Base-by-base conservation (phyloP, 2,113 vertebrate species). In the Aegypius monachus region DNA sequence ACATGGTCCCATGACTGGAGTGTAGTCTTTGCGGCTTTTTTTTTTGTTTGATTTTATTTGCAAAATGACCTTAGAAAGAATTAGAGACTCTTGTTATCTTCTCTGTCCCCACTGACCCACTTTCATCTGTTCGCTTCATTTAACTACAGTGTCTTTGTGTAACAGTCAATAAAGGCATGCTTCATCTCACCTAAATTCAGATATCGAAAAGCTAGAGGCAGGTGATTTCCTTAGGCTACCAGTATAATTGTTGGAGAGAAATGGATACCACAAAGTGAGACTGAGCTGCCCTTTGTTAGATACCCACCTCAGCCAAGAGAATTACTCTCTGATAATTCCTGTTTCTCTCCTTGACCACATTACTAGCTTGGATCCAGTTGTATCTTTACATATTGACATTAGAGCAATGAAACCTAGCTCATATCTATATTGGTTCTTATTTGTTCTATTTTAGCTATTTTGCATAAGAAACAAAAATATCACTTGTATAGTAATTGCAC, bases 161-260 rank as follows among this genome's bases (percentile, higher is more conserved):
- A 92, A 52, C 25, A 83, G 71, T 73, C 86, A 95, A 81, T 90
- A 95, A 88, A 56, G 86, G 45, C 59, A 88, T 86, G 91, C 80
- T 96, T 92, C 86, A 86, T 92, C 80, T 90, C 88, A 77, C 72
- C 72, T 86, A 70, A 92, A 73, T 91, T 88, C 91, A 83, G 75
- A 81, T 58, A 66, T n/a, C 36, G 86, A 58, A 84, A 89, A 84
- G 18, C 48, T 66, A 84, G 36, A 89, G 45, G 55, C 59, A 91
- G 61, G 55, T 66, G 45, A 94, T 87, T 78, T 89, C 65, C 50
- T 94, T 62, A 67, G 81, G n/a, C 42, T 84, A 84, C 38, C 32
- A 22, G 11, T 56, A 52, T 26, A 92, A 91, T 47, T 68, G 45
- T 43, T 81, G 16, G 9, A 86, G 40, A 95, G 63, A 92, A 93